Conservation (phyloP, 2,888 invertebrate species). For the Vanessa cardui region DNA sequence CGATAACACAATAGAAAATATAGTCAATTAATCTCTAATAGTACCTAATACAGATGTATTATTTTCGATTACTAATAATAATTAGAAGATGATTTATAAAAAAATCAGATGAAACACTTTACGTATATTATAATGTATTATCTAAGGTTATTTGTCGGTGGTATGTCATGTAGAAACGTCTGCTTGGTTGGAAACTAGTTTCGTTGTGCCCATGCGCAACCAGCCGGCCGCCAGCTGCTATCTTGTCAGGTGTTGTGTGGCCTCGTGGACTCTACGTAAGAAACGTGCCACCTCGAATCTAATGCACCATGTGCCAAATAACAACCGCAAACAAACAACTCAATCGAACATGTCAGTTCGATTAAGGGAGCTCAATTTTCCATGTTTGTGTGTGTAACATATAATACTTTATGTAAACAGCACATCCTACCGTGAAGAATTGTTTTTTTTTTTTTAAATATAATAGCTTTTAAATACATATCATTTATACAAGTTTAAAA, state of each 20-base stretch:
- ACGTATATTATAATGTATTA: background rate
- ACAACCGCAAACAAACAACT: constrained; percentile 11
- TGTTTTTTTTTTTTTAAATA: too few species aligned
- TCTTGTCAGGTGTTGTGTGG: constrained; percentile 76
- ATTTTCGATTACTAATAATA: too few species aligned
- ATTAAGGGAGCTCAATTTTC: background rate
- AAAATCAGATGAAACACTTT: too few species aligned
- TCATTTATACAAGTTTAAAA: too few species aligned
- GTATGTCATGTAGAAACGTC: constrained; percentile 70
- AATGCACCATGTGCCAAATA: constrained; percentile 41
- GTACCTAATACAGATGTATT: background rate
- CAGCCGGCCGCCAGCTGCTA: constrained; percentile 76
- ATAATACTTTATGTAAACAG: background rate
- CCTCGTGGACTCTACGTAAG: constrained; percentile 57
- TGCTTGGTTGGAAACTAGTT: constrained; percentile 74
- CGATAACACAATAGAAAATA: background rate
- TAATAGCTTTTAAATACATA: too few species aligned
- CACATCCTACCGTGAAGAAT: background rate
- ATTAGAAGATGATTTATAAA: too few species aligned
- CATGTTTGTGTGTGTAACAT: background rate
- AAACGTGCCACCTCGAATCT: constrained; percentile 39
- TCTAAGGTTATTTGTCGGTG: constrained; percentile 48
- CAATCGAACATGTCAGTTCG: background rate
- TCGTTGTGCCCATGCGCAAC: constrained; percentile 68
- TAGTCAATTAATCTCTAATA: background rate